A percentile compares a stretch with the other conserved stretches of the same genome.
Evolutionary conservation across 2,113 vertebrate species (phyloP).

Genomic region (Xenopus borealis): DNA sequence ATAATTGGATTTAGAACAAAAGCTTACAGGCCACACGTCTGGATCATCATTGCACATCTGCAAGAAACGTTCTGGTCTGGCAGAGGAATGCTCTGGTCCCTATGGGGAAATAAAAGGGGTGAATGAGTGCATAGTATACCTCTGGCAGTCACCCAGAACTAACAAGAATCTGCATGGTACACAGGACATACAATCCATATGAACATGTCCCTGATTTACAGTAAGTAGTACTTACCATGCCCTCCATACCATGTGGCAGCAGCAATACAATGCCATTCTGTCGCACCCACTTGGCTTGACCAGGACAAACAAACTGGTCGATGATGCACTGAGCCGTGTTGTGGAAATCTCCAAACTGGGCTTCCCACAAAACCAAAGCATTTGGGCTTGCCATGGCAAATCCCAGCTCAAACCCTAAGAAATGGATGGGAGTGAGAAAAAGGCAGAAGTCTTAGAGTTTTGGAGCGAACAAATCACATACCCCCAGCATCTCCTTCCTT

Average conservation of each 20-base stretch:
- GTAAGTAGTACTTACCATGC: conserved; percentile 70
- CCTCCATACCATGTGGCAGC: conserved; percentile 78
- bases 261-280: conserved; percentile 85
- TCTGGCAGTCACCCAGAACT: no score
- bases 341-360: conserved; percentile 83
- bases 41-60: conserved; percentile 95
- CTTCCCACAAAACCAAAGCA: conserved; percentile 85
- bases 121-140: no score
- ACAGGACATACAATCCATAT: no score
- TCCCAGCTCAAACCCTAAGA: conserved; percentile 77
- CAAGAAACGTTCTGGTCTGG: conserved; percentile 85
- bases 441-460: no score
- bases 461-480: no score
- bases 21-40: conserved; percentile 81
- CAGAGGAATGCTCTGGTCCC: conserved; percentile 92
- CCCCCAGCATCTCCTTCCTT: no score
- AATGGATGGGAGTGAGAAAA: neutral
- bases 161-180: no score
- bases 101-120: no score
- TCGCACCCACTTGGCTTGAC: conserved; percentile 85
- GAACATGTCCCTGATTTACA: no score
- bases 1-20: no score
- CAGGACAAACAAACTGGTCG: conserved; percentile 85
- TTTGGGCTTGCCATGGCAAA: conserved; percentile 91
- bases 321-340: conserved; percentile 87